Evolutionary conservation across 2,113 vertebrate species (phyloP).

Genomic region (Phrynosoma platyrhinos): DNA sequence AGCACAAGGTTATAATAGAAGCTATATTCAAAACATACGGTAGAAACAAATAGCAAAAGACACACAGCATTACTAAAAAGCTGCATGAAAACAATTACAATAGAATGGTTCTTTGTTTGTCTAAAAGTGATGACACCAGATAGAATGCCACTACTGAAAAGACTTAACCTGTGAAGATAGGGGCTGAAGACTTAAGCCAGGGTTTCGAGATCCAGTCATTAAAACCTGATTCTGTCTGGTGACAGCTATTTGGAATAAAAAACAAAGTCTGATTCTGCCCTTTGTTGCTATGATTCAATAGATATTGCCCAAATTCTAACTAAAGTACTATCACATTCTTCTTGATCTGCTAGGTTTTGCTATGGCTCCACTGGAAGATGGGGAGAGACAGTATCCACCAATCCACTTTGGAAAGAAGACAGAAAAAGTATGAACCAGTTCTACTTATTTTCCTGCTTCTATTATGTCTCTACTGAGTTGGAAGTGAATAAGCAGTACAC

Average conservation of each 20-base stretch:
- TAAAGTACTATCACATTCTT: neutral
- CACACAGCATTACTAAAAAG: neutral
- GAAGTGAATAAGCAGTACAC: neutral
- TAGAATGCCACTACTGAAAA: too few species aligned
- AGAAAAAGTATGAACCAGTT: neutral
- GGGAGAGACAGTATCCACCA: too few species aligned
- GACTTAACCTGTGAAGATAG: neutral
- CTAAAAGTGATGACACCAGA: neutral
- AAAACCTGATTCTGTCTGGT: neutral
- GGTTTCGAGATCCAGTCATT: neutral
- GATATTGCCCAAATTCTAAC: neutral
- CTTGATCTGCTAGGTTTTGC: neutral
- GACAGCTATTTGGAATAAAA: neutral
- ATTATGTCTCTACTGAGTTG: neutral
- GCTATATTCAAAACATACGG: neutral
- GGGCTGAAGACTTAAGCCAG: neutral
- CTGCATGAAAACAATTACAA: neutral
- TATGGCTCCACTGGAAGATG: neutral
- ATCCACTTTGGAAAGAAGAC: neutral
- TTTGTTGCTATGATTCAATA: neutral
- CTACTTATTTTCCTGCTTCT: neutral
- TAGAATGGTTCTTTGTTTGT: neutral
- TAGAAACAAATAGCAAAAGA: neutral
- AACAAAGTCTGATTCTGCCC: neutral
- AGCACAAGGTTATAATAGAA: neutral